Percentiles rank a stretch among this genome's conserved stretches.
phyloP scores from a whole-genome alignment of 2,113 vertebrate species.

The Falcunculus frontatus region DNA sequence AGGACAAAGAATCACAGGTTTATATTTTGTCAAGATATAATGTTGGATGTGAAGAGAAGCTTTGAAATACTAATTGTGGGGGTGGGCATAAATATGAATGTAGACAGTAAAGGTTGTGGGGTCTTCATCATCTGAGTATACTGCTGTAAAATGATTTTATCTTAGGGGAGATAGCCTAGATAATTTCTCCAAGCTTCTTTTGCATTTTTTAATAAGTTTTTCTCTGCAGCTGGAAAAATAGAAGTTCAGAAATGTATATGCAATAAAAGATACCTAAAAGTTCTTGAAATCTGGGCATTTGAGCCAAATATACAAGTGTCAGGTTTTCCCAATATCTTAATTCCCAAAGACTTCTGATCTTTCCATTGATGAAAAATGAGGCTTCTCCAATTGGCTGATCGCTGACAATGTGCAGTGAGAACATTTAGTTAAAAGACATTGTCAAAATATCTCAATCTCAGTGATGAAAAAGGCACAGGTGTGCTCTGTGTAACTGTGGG shows the following conservation, averaged over 20 bases:
- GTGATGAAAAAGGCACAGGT: not conserved
- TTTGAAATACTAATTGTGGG: not conserved
- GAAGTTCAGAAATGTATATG: not conserved
- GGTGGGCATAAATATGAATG: not conserved
- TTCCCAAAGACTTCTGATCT: not conserved
- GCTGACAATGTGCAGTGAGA: not conserved
- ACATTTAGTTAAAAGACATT: not conserved
- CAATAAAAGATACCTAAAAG: not conserved
- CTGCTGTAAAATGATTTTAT: not conserved
- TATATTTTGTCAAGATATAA: not conserved
- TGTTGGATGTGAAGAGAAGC: not conserved
- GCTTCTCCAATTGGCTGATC: not conserved
- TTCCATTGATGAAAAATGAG: not conserved
- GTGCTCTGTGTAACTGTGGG: not conserved
- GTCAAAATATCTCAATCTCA: constrained; percentile 51
- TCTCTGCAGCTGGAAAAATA: not conserved
- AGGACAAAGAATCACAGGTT: not conserved
- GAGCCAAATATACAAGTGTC: not conserved
- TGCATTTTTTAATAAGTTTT: not conserved
- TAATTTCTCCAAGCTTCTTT: not conserved
- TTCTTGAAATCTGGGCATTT: not conserved
- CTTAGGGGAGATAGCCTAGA: not conserved
- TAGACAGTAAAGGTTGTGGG: not conserved
- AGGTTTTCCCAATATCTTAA: not conserved
- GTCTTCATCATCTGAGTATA: not conserved